A percentile compares a stretch with the other conserved stretches of the same genome.
These are phyloP conservation scores for Dipodomys ordii DNA, from an alignment of 2,113 vertebrate species.

Conservation along the genomic window DNA sequence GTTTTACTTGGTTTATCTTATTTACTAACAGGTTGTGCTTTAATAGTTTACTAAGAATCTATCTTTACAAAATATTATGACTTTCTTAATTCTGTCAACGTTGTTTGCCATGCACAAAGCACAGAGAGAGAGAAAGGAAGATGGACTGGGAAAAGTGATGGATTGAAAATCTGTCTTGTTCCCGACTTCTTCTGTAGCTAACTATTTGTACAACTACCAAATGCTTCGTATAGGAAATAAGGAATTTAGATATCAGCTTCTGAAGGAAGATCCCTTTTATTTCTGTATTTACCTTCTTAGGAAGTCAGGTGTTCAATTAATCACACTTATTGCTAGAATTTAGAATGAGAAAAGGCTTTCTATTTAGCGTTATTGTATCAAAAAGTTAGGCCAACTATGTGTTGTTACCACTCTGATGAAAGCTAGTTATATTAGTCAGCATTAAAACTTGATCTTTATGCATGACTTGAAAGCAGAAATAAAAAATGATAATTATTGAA, in stretches of 20 bases:
- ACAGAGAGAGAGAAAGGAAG: neutral
- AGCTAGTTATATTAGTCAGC: conserved; percentile 69
- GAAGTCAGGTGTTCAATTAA: neutral
- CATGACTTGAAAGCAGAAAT: conserved; percentile 80
- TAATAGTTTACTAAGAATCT: neutral
- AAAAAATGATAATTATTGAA: conserved; percentile 84
- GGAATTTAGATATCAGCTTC: neutral
- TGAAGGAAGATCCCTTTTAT: neutral
- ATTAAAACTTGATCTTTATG: conserved; percentile 75
- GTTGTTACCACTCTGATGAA: conserved; percentile 76
- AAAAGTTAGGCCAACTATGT: conserved; percentile 60
- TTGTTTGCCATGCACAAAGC: neutral
- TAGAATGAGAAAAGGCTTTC: conserved; percentile 34
- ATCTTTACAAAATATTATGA: neutral
- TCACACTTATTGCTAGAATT: conserved; percentile 10
- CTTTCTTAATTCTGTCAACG: neutral
- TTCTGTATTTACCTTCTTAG: neutral
- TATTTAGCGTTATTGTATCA: conserved; percentile 24
- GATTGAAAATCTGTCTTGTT: neutral
- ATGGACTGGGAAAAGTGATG: neutral
- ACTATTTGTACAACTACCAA: neutral
- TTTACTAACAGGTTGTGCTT: neutral
- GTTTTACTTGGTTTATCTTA: neutral
- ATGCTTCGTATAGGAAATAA: neutral
- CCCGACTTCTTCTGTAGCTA: neutral